Evolutionary conservation across 2,797 vertebrate species (phyloP), one percentile per base, ranked within the genome.

Genomic region (Semotilus atromaculatus): DNA sequence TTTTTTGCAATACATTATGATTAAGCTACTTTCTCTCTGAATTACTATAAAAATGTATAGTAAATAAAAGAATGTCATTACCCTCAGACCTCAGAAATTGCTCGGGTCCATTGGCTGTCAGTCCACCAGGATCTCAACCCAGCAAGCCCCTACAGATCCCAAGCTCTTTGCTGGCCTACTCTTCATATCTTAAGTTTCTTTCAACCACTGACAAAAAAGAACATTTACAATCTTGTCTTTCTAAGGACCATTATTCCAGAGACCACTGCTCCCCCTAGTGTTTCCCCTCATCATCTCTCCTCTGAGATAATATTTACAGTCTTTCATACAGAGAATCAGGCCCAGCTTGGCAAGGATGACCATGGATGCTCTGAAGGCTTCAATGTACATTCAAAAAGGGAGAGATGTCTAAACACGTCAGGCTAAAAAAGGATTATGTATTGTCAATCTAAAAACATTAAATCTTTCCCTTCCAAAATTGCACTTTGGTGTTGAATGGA

Each of bases 401-500:
- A 91, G 88, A 92, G 92, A 91, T 90, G 90, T 90, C 67, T 58
- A 82, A 78, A 85, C 78, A 83, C 78, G 68, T 79, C 84, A 88
- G 75, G 79, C 80, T 86, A 75, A 83, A 80, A 87, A 75, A 86
- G 21, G 62, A 78, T 78, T 62, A 68, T 86, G 86, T 82, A 82
- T 72, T 67, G 77, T 84, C 86, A 82, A 86, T 79, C 85, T 80
- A 78, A 74, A 90, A 86, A 86, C 82, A 86, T 82, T 83, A 75
- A 86, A 88, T 83, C 73, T 80, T 88, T 94, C 92, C 93, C 92
- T 94, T 95, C 91, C 91, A 93, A 96, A 91, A 96, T 96, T 96
- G 95, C 95, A 96, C 95, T 96, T 96, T 95, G 95, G 95, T 96
- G 95, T 95, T 94, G 93, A 95, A 94, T 88, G 88, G 91, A 88